Evolutionary conservation across 2,113 vertebrate species (phyloP), one percentile per base, ranked within the genome.

Genomic region (Catharus minimus): DNA sequence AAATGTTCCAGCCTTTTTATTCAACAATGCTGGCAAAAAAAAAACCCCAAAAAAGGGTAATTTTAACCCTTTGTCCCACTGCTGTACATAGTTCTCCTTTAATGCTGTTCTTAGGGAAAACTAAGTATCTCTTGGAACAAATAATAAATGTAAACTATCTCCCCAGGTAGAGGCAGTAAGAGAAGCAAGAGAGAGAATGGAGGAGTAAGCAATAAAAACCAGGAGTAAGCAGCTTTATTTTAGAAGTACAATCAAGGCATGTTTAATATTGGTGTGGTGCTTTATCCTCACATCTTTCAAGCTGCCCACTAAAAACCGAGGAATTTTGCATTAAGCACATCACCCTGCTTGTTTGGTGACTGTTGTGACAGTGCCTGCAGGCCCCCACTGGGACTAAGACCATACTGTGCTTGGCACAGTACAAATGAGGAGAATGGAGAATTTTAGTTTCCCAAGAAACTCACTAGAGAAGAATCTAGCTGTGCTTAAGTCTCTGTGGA

Each of bases 221-320:
- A 74, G 82, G 71, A 88, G 44, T 82, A 85, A 93, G 82, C 71
- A 88, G 86, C 69, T 84, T 86, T 86, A 55, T 88, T 94, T 53
- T 67, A 57, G n/a, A 87, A 88, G 50, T 60, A 46, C 41, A 65
- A 13, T 79, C 30, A 52, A 78, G 53, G 56, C n/a, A 9, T 83
- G 41, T 64, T 90, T 86, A 47, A 41, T 50, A n/a, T 21, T 22
- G 36, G 32, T 76, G 43, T 36, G 22, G 21, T 65, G 53, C 43
- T 75, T 90, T 88, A 86, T 75, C 33, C 30, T 72, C 5, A 1
- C 39, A 21, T 57, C 57, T 82, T 90, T 75, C 41, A 27, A 28
- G 33, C 69, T 57, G 53, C 74, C 47, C 46, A 0, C 30, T 82
- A 58, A 69, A 69, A 81, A 33, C 19, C 0, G 24, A 57, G 66